Percentiles rank a stretch among this genome's conserved stretches.
Conservation (phyloP, 1,140 invertebrate genomes). For the Diorhabda sublineata region DNA sequence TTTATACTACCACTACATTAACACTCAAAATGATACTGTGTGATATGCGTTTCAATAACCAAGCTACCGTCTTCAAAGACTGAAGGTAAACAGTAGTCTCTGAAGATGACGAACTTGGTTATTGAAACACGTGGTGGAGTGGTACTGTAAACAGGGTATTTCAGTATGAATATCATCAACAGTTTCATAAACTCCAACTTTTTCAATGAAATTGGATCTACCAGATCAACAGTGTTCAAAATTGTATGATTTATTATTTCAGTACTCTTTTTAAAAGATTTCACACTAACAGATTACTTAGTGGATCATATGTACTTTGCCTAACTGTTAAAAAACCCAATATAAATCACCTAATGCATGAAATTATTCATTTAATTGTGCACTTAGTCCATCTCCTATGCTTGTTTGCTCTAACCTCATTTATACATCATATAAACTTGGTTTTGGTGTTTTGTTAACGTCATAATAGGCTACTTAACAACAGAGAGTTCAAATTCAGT, state of each 20-base stretch:
- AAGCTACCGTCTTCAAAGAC: too few species aligned
- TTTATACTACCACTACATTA: too few species aligned
- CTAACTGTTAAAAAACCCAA: background rate
- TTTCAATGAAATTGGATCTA: too few species aligned
- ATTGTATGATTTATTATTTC: background rate
- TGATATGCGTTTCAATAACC: too few species aligned
- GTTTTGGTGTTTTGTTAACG: slow-evolving; percentile 12
- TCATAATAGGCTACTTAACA: slow-evolving; percentile 17
- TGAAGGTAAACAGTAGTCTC: too few species aligned
- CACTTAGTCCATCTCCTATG: background rate
- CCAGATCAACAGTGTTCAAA: background rate
- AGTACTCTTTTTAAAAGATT: background rate
- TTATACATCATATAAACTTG: slow-evolving; percentile 11
- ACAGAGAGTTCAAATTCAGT: slow-evolving; percentile 16
- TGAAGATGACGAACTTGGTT: too few species aligned
- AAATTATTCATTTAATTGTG: background rate
- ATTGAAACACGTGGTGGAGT: too few species aligned
- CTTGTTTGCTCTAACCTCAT: background rate
- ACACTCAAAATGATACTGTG: too few species aligned
- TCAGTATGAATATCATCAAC: too few species aligned
- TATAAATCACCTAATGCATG: background rate
- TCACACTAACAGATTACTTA: background rate
- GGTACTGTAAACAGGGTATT: too few species aligned
- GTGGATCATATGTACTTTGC: background rate
- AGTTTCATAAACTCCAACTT: too few species aligned